phyloP scores from a whole-genome alignment of 2,797 vertebrate genomes.

The Chanos chanos region DNA sequence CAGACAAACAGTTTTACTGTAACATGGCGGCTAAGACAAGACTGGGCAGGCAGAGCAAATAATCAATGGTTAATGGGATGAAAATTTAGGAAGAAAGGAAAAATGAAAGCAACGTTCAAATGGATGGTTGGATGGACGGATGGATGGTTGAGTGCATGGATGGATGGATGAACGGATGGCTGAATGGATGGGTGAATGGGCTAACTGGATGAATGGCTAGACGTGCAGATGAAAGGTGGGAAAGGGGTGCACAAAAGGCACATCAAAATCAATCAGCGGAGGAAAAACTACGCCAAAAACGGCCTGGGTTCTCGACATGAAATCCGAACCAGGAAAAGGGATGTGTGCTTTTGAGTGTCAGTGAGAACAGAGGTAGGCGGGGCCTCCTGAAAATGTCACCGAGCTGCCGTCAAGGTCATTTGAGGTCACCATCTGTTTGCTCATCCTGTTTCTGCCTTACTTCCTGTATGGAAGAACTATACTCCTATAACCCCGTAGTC shows the following conservation, averaged over 20 bases:
- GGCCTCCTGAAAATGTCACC: neutral
- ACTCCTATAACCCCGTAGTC: no score
- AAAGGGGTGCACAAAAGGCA: no score
- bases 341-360: neutral
- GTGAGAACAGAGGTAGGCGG: no score
- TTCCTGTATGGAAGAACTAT: neutral
- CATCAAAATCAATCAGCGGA: conserved; percentile 4
- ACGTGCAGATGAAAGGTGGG: neutral
- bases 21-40: neutral
- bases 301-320: no score
- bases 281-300: neutral
- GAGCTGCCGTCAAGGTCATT: no score
- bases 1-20: neutral
- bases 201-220: neutral
- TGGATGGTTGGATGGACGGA: neutral
- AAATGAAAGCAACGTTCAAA: neutral
- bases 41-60: neutral
- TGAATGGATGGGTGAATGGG: neutral
- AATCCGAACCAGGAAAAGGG: no score
- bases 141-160: neutral
- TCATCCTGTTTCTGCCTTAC: neutral
- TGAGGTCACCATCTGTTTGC: neutral
- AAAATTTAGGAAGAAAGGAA: no score
- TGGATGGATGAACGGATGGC: neutral
- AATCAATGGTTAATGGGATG: no score